Conservation (phyloP, 2,113 vertebrate species). For the Paramormyrops kingsleyae region DNA sequence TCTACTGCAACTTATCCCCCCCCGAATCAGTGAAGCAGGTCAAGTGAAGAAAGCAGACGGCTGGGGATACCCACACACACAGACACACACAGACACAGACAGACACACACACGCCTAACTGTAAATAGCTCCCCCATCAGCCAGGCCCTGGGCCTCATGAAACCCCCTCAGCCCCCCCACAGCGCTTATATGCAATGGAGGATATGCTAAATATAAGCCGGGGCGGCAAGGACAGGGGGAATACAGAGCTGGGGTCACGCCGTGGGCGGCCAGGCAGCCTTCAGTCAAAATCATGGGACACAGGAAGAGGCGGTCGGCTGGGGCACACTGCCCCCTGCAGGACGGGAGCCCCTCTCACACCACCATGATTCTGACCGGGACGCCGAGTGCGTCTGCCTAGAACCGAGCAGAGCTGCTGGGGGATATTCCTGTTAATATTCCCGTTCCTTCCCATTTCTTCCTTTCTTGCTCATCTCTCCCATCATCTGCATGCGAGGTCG, state of each 20-base stretch:
- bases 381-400: background rate
- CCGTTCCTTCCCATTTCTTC: background rate
- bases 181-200: background rate
- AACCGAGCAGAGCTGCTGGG: background rate
- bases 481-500: background rate
- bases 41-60: constrained; percentile 66
- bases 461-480: background rate
- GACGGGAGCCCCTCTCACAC: background rate
- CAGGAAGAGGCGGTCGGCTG: background rate
- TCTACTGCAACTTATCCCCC: constrained; percentile 44
- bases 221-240: background rate
- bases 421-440: background rate
- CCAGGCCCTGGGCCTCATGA: background rate
- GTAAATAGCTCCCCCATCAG: background rate
- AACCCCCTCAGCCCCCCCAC: background rate
- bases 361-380: background rate
- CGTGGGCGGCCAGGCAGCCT: background rate
- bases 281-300: background rate
- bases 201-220: background rate
- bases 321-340: background rate
- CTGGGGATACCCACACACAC: constrained; percentile 46
- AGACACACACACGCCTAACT: background rate
- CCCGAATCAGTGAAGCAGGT: constrained; percentile 70
- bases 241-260: background rate
- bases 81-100: constrained; percentile 16